Conservation (phyloP, 2,888 invertebrate genomes). For the Chrysodeixis includens region DNA sequence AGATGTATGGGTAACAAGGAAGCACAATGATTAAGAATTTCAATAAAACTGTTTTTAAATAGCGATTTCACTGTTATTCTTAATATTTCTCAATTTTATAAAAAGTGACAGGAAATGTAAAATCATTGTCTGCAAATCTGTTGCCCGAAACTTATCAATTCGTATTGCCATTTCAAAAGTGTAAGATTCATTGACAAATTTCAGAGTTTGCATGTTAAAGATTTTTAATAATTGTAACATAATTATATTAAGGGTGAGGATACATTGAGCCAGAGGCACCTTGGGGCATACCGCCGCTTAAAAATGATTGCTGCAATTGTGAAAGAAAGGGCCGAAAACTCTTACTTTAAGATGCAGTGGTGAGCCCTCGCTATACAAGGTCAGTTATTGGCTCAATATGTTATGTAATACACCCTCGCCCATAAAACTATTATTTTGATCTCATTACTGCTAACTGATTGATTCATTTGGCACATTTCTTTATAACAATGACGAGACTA, state of each 20-base stretch:
- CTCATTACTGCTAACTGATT: slow-evolving; percentile 78
- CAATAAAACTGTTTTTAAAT: neutral
- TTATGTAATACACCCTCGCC: slow-evolving; percentile 19
- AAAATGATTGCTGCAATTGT: no score
- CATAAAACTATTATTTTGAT: slow-evolving; percentile 73
- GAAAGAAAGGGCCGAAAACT: no score
- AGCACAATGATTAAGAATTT: neutral
- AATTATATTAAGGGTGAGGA: slow-evolving; percentile 31
- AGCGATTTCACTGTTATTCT: neutral
- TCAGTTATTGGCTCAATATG: neutral
- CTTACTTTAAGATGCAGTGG: neutral
- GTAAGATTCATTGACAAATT: neutral
- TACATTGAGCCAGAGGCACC: neutral
- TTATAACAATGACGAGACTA: slow-evolving; percentile 36
- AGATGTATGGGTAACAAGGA: neutral
- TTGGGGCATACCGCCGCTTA: no score
- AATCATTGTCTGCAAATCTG: neutral
- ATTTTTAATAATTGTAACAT: slow-evolving; percentile 40
- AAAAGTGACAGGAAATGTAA: neutral
- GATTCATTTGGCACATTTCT: slow-evolving; percentile 46
- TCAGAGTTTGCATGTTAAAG: slow-evolving; percentile 38
- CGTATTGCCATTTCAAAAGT: neutral
- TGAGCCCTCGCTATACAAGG: neutral
- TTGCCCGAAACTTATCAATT: neutral
- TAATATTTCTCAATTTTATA: neutral